Evolutionary conservation across 2,888 invertebrate species (phyloP), one percentile per base, ranked within the genome.

Genomic region (Beris chalybata): DNA sequence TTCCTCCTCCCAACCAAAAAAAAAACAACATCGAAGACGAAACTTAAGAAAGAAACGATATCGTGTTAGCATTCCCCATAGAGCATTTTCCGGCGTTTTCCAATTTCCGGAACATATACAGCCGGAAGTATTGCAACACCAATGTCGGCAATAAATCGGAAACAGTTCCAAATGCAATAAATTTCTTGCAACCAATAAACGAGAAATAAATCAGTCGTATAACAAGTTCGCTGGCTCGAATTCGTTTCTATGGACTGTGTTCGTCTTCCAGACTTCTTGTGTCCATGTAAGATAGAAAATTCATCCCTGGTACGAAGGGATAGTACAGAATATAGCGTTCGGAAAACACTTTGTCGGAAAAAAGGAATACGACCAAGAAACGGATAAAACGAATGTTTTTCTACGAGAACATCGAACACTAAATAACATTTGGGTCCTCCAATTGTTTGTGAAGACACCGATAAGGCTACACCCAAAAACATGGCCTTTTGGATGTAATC

Each of bases 181-280:
- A 68, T 68, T 68, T 66, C 63, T 61, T 66, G 64, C 66, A 66
- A 66, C 66, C 68, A 68, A 68, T 68, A 66, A 68, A 66, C 64
- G 58, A 30, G 59, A 64, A 68, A 68, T 68, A 68, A 68, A 68
- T 68, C 68, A 68, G 58, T 50, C 15, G 47, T 47, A 32, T 22
- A 29, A 54, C 31, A 54, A 31, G 30, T 12, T 13, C 48, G 44
- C 6, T 15, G n/a, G 15, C 4, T n/a, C 15, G 13, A 15, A 47
- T 12, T 22, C 48, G 48, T 1, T 2, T 11, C 48, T 15, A 48
- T 15, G 13, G 15, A 12, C 15, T 4, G 15, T 9, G 15, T 11
- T 50, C 22, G 29, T 50, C 15, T 50, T 50, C 50, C 22, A 29
- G 9, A 22, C 9, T 29, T n/a, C 48, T 48, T 13, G n/a, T 50